Evolutionary conservation across 2,113 vertebrate species (phyloP).

Genomic region (Peromyscus leucopus): DNA sequence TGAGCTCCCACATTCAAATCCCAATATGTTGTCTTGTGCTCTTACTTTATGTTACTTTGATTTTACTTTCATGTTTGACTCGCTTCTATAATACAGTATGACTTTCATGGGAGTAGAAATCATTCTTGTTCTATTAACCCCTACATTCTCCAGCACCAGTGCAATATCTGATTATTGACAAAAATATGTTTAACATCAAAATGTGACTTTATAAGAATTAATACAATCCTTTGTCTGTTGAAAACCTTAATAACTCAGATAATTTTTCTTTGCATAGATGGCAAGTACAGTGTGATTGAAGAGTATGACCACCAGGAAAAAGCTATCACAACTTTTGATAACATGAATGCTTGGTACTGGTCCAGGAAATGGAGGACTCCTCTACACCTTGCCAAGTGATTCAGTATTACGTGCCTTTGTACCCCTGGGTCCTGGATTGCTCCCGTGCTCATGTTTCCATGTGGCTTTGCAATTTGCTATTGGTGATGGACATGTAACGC

Average conservation of each 20-base stretch:
- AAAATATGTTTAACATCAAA: constrained; percentile 7
- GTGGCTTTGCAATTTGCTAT: background rate
- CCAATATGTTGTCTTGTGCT: background rate
- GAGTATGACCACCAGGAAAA: background rate
- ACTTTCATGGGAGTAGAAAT: background rate
- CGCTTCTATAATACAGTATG: background rate
- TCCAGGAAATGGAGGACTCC: background rate
- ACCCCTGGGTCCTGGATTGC: background rate
- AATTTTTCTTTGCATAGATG: background rate
- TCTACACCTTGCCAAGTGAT: background rate
- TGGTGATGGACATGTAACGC: background rate
- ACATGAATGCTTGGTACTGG: background rate
- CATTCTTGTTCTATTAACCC: background rate
- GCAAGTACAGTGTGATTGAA: background rate
- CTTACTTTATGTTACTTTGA: background rate
- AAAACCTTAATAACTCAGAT: background rate
- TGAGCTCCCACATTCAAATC: background rate
- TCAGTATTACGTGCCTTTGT: background rate
- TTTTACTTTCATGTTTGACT: background rate
- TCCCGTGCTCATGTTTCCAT: background rate
- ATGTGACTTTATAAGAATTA: background rate
- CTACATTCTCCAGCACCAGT: background rate
- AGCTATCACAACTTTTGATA: background rate
- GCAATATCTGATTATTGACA: background rate
- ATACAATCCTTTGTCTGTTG: background rate